phyloP scores from a whole-genome alignment of 2,888 invertebrate genomes.

The Exephanes ischioxanthus region DNA sequence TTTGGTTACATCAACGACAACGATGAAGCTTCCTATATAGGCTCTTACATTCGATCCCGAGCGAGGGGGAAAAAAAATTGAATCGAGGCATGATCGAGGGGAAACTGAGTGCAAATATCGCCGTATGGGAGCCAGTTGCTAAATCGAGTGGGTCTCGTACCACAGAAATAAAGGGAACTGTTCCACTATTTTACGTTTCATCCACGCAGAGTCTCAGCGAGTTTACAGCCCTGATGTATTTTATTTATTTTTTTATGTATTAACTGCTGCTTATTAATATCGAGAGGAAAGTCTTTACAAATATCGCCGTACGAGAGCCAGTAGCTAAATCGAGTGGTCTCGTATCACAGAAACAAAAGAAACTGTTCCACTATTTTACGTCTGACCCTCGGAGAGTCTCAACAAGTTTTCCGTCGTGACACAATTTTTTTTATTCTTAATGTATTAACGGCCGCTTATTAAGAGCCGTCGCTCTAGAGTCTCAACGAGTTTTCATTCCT shows the following conservation, averaged over 20 bases:
- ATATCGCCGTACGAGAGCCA: background rate
- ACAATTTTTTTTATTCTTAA: too few relatives aligned
- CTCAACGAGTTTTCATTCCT: too few relatives aligned
- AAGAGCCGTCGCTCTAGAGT: background rate
- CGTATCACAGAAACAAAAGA: too few relatives aligned
- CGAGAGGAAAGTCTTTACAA: background rate
- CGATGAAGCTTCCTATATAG: slow-evolving; percentile 44
- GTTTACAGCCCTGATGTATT: too few relatives aligned
- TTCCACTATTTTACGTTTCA: background rate
- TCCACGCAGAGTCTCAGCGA: too few relatives aligned
- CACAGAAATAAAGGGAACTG: background rate
- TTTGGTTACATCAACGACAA: slow-evolving; percentile 64
- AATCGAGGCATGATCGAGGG: background rate
- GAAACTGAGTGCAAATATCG: background rate
- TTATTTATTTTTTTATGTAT: too few relatives aligned
- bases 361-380: too few relatives aligned
- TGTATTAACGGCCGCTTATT: background rate
- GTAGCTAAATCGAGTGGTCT: too few relatives aligned
- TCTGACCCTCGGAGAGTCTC: too few relatives aligned
- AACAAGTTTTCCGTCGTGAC: too few relatives aligned
- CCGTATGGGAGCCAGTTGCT: background rate
- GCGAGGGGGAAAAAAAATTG: background rate
- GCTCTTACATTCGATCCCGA: slow-evolving; percentile 44
- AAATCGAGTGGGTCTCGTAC: background rate
- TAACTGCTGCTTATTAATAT: background rate